These are phyloP conservation scores for Cheilosia vulpina DNA, from an alignment of 2,888 invertebrate species.

Conservation along the genomic window DNA sequence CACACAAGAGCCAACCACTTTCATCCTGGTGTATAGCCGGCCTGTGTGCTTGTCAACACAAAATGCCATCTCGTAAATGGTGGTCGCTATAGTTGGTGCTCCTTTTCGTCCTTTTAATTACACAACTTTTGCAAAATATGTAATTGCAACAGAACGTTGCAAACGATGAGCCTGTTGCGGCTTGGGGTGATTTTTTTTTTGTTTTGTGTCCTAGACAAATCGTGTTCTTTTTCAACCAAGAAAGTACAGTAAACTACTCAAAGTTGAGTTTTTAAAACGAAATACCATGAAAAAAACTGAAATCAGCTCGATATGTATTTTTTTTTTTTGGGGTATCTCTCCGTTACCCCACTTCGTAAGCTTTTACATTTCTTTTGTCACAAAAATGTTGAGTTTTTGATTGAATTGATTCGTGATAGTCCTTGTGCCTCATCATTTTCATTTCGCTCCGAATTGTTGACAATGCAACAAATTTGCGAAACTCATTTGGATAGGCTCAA, in stretches of 20 bases:
- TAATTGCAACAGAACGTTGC: constrained; percentile 52
- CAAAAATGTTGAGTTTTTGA: too few relatives aligned
- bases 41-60: constrained; percentile 29
- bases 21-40: constrained; percentile 1
- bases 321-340: too few relatives aligned
- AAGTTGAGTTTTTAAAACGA: neutral
- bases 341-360: too few relatives aligned
- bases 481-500: too few relatives aligned
- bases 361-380: too few relatives aligned
- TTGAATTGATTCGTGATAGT: too few relatives aligned
- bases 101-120: constrained; percentile 37
- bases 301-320: too few relatives aligned
- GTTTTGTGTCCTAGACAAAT: neutral
- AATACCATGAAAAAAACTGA: too few relatives aligned
- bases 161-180: constrained; percentile 42
- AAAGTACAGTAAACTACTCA: neutral
- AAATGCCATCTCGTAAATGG: constrained; percentile 22
- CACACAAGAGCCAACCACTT: constrained; percentile 18
- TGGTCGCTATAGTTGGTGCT: neutral
- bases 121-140: constrained; percentile 41
- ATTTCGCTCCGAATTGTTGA: too few relatives aligned
- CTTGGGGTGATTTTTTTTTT: constrained; percentile 8
- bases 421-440: too few relatives aligned
- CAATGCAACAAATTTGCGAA: too few relatives aligned
- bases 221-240: neutral